These are phyloP conservation scores for Ptychadena robeensis DNA, from an alignment of 2,797 vertebrate genomes.

Conservation along the genomic window DNA sequence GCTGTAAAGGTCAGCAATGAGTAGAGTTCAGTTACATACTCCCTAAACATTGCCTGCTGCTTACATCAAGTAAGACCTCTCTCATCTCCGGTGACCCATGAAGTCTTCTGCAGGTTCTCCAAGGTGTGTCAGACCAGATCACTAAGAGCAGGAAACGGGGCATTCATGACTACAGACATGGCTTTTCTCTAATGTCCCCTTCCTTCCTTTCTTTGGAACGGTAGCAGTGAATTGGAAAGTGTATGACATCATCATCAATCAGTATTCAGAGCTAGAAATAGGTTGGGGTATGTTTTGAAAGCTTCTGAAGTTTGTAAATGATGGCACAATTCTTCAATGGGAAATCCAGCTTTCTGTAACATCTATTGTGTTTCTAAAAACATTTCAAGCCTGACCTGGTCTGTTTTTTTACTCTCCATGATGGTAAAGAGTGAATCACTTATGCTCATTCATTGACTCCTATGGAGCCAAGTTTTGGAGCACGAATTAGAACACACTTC, in stretches of 20 bases:
- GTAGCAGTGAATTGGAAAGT: slow-evolving; percentile 17
- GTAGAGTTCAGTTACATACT: not conserved
- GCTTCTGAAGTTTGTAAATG: too few species aligned
- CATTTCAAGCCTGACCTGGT: too few species aligned
- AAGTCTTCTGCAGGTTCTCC: slow-evolving; percentile 33
- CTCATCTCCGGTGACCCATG: slow-evolving; percentile 41
- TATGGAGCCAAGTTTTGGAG: too few species aligned
- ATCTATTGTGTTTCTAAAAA: too few species aligned
- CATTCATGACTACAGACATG: slow-evolving; percentile 17
- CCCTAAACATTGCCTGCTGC: not conserved
- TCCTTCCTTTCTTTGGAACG: slow-evolving; percentile 20
- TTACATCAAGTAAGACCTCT: slow-evolving; percentile 38
- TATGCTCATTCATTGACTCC: too few species aligned
- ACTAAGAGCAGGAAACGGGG: slow-evolving; percentile 41
- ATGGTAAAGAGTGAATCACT: too few species aligned
- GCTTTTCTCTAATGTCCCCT: not conserved
- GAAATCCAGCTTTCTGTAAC: too few species aligned
- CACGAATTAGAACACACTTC: too few species aligned
- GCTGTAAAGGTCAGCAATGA: slow-evolving; percentile 33
- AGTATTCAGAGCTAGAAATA: slow-evolving; percentile 3
- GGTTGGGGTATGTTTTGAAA: too few species aligned
- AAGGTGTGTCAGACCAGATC: slow-evolving; percentile 34
- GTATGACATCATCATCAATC: slow-evolving; percentile 32
- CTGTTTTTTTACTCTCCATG: too few species aligned
- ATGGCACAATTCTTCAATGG: too few species aligned